Percentiles rank a stretch among this genome's conserved stretches.
Evolutionary conservation across 2,797 vertebrate genomes (phyloP).

Genomic region (Denticeps clupeoides): DNA sequence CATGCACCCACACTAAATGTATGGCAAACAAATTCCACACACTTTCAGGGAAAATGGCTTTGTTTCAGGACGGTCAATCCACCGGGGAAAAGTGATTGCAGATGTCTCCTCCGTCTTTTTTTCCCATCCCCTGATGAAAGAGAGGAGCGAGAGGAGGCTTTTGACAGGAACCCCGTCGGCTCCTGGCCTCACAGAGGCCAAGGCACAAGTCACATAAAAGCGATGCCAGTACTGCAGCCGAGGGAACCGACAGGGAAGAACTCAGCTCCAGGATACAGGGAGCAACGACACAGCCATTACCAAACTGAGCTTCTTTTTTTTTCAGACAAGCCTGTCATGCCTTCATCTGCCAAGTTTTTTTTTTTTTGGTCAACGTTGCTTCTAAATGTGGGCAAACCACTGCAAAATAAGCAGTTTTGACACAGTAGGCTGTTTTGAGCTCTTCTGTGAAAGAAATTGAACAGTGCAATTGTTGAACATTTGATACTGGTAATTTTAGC

Average conservation of each 20-base stretch:
- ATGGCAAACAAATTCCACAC: too few species aligned
- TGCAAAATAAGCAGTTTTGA: slow-evolving; percentile 1
- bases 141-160: neutral
- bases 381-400: slow-evolving; percentile 7
- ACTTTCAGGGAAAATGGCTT: neutral
- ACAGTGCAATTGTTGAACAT: too few species aligned
- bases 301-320: slow-evolving; percentile 3
- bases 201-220: slow-evolving; percentile 5
- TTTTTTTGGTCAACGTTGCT: neutral
- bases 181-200: slow-evolving; percentile 4
- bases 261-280: slow-evolving; percentile 1
- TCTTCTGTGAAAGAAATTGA: too few species aligned
- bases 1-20: too few species aligned
- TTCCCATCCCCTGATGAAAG: slow-evolving; percentile 6
- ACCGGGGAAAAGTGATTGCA: slow-evolving; percentile 16
- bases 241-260: slow-evolving; percentile 1
- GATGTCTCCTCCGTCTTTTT: slow-evolving; percentile 6
- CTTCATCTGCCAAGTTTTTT: slow-evolving; percentile 1
- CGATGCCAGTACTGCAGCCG: neutral
- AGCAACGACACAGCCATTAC: slow-evolving; percentile 4
- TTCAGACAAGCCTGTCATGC: neutral
- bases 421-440: neutral
- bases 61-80: slow-evolving; percentile 3
- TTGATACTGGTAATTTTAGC: too few species aligned
- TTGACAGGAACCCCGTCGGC: neutral